Percentiles rank a stretch among this genome's conserved stretches.
Conservation (phyloP, 1,140 invertebrate genomes). For the Saxidomus purpurata region DNA sequence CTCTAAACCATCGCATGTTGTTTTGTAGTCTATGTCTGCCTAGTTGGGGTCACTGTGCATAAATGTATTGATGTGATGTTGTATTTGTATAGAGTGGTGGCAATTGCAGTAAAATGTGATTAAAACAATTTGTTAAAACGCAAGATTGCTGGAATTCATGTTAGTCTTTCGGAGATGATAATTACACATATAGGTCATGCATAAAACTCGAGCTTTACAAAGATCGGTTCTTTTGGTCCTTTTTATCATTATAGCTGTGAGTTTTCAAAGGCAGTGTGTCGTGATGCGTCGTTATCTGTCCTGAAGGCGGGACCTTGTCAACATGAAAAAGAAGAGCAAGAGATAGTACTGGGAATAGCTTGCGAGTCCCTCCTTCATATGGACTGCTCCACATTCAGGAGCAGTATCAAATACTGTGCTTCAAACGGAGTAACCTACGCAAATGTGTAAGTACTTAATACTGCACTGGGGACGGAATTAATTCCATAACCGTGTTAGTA, state of each 20-base stretch:
- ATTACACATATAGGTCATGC: background rate
- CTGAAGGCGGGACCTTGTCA: background rate
- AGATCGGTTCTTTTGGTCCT: background rate
- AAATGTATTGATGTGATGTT: too few relatives aligned
- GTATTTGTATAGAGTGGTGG: background rate
- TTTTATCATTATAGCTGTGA: constrained; percentile 2
- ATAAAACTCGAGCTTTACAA: background rate
- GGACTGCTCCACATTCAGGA: constrained; percentile 6
- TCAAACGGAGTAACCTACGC: constrained; percentile 23
- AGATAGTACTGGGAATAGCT: background rate
- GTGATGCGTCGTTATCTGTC: background rate
- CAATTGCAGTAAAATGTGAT: background rate
- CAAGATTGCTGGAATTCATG: background rate
- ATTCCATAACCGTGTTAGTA: background rate
- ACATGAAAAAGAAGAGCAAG: constrained; percentile 24
- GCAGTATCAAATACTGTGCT: constrained; percentile 7
- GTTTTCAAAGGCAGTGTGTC: constrained; percentile 9
- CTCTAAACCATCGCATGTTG: too few relatives aligned
- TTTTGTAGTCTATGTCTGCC: too few relatives aligned
- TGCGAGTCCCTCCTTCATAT: constrained; percentile 12
- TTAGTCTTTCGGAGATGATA: background rate
- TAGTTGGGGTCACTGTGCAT: too few relatives aligned
- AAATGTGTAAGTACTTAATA: constrained; percentile 4
- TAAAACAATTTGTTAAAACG: background rate
- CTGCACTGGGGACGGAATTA: too few relatives aligned